Evolutionary conservation across 2,888 invertebrate species (phyloP).

Genomic region (Nemurella pictetii): DNA sequence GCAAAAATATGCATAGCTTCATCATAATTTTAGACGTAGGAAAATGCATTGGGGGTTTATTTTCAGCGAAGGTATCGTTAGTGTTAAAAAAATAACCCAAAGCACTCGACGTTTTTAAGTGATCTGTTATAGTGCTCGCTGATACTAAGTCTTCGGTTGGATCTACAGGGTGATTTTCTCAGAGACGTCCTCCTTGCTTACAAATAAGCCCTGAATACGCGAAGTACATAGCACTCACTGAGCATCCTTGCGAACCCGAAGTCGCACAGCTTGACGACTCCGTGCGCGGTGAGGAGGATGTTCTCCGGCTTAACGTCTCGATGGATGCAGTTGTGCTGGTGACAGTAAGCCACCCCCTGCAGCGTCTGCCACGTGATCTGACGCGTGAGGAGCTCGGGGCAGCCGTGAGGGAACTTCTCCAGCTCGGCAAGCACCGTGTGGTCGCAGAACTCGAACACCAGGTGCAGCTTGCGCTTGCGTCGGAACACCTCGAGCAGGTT

Average conservation of each 20-base stretch:
- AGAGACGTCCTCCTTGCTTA: too few relatives aligned
- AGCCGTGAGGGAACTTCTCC: slow-evolving; percentile 91
- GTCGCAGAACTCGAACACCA: slow-evolving; percentile 99
- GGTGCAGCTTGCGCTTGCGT: slow-evolving; percentile 89
- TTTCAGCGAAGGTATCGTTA: too few relatives aligned
- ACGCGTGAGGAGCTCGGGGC: slow-evolving; percentile 86
- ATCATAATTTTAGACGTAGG: too few relatives aligned
- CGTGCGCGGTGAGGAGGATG: slow-evolving; percentile 88
- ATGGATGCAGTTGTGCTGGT: slow-evolving; percentile 94
- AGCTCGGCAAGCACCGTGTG: slow-evolving; percentile 95
- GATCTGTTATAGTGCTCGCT: too few relatives aligned
- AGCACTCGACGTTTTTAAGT: too few relatives aligned
- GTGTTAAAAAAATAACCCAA: too few relatives aligned
- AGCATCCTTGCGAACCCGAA: slow-evolving; percentile 98
- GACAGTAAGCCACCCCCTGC: slow-evolving; percentile 94
- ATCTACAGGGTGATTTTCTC: too few relatives aligned
- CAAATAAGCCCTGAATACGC: too few relatives aligned
- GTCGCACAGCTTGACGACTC: slow-evolving; percentile 96
- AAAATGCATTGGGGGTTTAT: too few relatives aligned
- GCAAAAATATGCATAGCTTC: too few relatives aligned
- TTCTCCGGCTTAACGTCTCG: slow-evolving; percentile 99
- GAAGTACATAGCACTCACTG: slow-evolving; percentile 58
- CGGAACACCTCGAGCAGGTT: slow-evolving; percentile 97
- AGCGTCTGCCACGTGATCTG: slow-evolving; percentile 95
- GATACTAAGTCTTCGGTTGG: too few relatives aligned